These are phyloP conservation scores for Galago senegalensis DNA, from an alignment of 2,797 vertebrate genomes.

Conservation along the genomic window DNA sequence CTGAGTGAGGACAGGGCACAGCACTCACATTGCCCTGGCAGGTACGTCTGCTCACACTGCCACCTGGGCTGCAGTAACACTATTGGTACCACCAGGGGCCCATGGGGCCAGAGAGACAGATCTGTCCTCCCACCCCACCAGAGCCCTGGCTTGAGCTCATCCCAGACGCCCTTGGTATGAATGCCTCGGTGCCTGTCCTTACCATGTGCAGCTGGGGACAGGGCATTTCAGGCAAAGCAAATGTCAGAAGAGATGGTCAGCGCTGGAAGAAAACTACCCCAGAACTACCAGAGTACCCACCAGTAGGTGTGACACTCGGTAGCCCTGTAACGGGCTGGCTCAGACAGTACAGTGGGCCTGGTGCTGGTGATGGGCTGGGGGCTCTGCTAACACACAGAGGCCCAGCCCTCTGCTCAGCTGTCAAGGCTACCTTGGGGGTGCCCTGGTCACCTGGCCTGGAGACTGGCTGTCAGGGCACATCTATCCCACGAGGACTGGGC, in stretches of 20 bases:
- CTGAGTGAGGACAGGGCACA: conserved; percentile 56
- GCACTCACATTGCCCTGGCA: not conserved
- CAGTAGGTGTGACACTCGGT: accelerated
- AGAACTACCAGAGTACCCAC: not conserved
- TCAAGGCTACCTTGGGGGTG: not conserved
- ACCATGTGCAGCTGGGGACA: accelerated
- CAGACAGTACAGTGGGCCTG: not conserved
- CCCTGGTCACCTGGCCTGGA: not conserved
- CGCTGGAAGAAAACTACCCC: not conserved
- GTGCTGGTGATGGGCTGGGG: not conserved
- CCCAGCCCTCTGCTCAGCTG: not conserved
- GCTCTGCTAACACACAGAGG: accelerated
- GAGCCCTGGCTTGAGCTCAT: not conserved
- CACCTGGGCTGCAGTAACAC: not conserved
- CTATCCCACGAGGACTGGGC: not conserved
- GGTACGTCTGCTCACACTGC: not conserved
- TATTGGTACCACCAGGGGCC: not conserved
- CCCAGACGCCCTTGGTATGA: not conserved
- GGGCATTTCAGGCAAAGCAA: not conserved
- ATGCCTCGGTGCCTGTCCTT: accelerated
- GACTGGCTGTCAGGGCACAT: not conserved
- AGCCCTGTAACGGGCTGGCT: not conserved
- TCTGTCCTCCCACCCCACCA: conserved; percentile 18
- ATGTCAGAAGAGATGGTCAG: not conserved
- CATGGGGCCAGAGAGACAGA: not conserved